phyloP scores from a whole-genome alignment of 23 tunicate species.

The Halocynthia roretzi region DNA sequence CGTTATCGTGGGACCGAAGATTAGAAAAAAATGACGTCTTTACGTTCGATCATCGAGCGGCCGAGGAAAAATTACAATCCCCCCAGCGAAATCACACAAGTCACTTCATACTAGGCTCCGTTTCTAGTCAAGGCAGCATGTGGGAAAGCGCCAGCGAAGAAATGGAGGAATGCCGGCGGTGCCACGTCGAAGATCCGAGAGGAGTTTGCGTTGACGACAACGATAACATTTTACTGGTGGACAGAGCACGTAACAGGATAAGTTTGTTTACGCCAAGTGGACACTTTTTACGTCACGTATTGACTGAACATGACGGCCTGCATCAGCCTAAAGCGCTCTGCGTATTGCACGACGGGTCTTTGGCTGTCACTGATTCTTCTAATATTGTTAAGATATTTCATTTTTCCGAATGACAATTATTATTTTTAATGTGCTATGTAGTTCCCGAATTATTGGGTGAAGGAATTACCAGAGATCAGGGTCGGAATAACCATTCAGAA shows the following conservation, averaged over 20 bases:
- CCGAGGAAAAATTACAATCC: too few relatives aligned
- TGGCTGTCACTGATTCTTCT: slow-evolving; percentile 48
- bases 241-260: slow-evolving; percentile 24
- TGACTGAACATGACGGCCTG: slow-evolving; percentile 39
- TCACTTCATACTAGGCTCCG: too few relatives aligned
- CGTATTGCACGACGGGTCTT: background rate
- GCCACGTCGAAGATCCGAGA: slow-evolving; percentile 56
- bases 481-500: too few relatives aligned
- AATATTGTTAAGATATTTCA: slow-evolving; percentile 31
- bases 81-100: too few relatives aligned
- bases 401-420: background rate
- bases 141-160: background rate
- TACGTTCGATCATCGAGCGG: too few relatives aligned
- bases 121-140: too few relatives aligned
- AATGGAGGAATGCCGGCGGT: background rate
- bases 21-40: too few relatives aligned
- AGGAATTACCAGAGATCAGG: too few relatives aligned
- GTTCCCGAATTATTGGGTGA: too few relatives aligned
- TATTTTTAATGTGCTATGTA: too few relatives aligned
- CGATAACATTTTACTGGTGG: slow-evolving; percentile 62
- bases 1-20: too few relatives aligned
- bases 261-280: slow-evolving; percentile 32
- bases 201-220: slow-evolving; percentile 67
- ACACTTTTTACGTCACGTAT: slow-evolving; percentile 26
- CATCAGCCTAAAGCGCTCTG: slow-evolving; percentile 27